A percentile compares a stretch with the other conserved stretches of the same genome.
Evolutionary conservation across 1,140 invertebrate species (phyloP).

Genomic region (Bombus difficillimus): DNA sequence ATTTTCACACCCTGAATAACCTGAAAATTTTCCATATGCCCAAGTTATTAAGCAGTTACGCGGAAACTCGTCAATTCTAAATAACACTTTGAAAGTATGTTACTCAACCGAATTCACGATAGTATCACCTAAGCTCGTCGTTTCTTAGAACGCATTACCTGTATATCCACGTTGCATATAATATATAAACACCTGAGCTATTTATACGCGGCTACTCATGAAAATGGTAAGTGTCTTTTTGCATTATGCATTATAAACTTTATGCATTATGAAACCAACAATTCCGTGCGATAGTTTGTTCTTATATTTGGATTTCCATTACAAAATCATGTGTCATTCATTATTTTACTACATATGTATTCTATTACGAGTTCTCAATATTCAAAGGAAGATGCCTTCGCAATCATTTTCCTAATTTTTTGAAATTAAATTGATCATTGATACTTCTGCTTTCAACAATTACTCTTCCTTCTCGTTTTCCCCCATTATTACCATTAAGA

Average conservation of each 20-base stretch:
- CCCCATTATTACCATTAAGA: no score
- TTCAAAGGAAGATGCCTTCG: no score
- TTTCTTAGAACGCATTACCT: not conserved
- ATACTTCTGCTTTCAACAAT: no score
- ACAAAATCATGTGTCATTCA: not conserved
- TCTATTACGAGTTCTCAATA: no score
- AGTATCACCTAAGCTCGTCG: not conserved
- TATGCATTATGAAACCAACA: not conserved
- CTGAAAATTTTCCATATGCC: not conserved
- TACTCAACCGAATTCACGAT: not conserved
- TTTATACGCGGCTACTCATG: constrained; percentile 9
- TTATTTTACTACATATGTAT: not conserved
- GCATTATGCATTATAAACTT: not conserved
- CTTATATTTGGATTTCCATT: not conserved
- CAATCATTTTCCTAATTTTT: no score
- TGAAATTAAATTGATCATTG: no score
- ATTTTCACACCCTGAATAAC: no score
- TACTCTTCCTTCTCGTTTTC: no score
- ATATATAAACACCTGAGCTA: not conserved
- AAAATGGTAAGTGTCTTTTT: not conserved
- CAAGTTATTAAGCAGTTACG: not conserved
- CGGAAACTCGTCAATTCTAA: not conserved
- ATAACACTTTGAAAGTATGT: not conserved
- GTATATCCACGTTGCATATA: not conserved
- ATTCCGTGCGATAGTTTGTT: not conserved